Base-by-base conservation (phyloP, 1,140 invertebrate genomes). In the Caenorhabditis tropicalis region DNA sequence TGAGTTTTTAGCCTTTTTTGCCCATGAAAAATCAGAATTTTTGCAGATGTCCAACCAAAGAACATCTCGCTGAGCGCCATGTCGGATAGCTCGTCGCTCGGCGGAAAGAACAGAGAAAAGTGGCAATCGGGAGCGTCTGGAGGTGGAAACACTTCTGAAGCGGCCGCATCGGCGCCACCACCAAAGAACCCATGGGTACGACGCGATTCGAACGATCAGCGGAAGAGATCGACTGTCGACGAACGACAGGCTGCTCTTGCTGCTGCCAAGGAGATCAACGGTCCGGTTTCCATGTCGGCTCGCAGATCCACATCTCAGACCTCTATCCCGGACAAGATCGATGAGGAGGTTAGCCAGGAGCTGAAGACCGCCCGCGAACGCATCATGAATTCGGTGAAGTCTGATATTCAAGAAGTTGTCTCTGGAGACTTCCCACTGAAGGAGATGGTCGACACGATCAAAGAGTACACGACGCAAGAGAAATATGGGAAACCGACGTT, bases 201-300 rank as follows among this genome's bases (percentile, higher is more conserved):
- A n/a, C 82, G 82, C 16, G 82, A 82, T n/a, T 58, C 56, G 10
- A 82, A 60, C 27, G 82, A 82, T 43, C 56, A 60, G 15, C 56
- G 82, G 19, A 82, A 82, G 33, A 82, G 49, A 15, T 82, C 82
- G 7, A 27, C 36, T 6, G 27, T 82, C n/a, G 82, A 48, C 31
- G 82, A 82, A 7, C 31, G 27, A 12, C 39, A 74, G 7, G n/a
- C 82, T 16, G 60, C 43, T 12, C 24, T 82, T 9, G 36, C 56
- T 7, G 82, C 82, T 15, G 82, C 60, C 9, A 31, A 46, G 21
- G 60, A 65, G 5, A 70, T 70, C n/a, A n/a, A n/a, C n/a, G n/a
- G n/a, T n/a, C n/a, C n/a, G 15, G 51, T 36, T 9, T 33, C 36
- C n/a, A 74, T 74, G 65, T 74, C 65, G 12, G 33, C 65, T 6